A percentile compares a stretch with the other conserved stretches of the same genome.
phyloP scores from a whole-genome alignment of 2,888 invertebrate genomes.

The Herminia tarsipennalis region DNA sequence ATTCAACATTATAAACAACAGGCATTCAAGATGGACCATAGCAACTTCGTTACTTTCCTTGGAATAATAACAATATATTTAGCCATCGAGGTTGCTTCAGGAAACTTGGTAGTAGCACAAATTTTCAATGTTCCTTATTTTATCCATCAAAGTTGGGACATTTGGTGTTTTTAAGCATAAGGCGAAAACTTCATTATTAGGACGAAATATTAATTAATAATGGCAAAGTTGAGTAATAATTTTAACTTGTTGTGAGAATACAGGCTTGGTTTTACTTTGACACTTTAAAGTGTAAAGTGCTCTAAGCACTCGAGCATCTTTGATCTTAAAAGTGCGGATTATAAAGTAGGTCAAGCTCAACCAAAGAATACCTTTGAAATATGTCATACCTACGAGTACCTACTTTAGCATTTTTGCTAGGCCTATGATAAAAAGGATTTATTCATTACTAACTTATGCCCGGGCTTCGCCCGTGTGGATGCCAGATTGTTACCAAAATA shows the following conservation, averaged over 20 bases:
- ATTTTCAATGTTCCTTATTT: constrained; percentile 33
- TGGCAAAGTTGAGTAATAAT: constrained; percentile 34
- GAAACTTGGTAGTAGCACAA: constrained; percentile 25
- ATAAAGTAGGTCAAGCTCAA: too few species aligned
- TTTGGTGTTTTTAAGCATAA: constrained; percentile 29
- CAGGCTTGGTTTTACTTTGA: not conserved
- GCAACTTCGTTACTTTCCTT: constrained; percentile 10
- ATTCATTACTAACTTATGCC: too few species aligned
- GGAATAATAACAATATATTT: constrained; percentile 19
- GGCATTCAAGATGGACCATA: not conserved
- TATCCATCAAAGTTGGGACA: constrained; percentile 40
- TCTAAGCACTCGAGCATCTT: too few species aligned
- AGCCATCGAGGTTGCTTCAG: constrained; percentile 17
- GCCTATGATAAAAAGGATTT: too few species aligned
- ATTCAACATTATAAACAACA: not conserved
- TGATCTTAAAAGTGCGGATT: too few species aligned
- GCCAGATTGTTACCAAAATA: too few species aligned
- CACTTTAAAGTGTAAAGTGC: too few species aligned
- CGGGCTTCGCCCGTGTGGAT: too few species aligned
- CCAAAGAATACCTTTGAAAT: too few species aligned
- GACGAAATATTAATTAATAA: constrained; percentile 33
- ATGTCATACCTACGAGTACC: too few species aligned
- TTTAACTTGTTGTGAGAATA: constrained; percentile 23
- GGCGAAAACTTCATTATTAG: constrained; percentile 38
- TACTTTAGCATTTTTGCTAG: too few species aligned